These are phyloP conservation scores for Halocaridina rubra DNA, from an alignment of 2,888 invertebrate species.

Conservation along the genomic window DNA sequence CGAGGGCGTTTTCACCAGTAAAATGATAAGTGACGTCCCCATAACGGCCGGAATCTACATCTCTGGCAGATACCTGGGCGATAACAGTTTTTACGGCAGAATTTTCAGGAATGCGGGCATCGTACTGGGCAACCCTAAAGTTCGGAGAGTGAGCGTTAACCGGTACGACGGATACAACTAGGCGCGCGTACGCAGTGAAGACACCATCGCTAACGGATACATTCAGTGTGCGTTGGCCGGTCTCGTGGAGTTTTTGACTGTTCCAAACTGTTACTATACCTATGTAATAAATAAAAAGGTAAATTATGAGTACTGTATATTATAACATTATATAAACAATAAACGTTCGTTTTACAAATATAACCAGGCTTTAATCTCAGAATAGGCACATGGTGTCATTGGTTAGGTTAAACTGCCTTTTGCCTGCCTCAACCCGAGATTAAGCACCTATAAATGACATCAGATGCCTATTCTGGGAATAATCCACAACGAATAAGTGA, in stretches of 20 bases:
- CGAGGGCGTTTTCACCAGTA: slow-evolving; percentile 53
- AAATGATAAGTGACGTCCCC: slow-evolving; percentile 75
- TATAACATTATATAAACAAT: no score
- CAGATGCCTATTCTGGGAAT: no score
- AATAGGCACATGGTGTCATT: no score
- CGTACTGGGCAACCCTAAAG: slow-evolving; percentile 55
- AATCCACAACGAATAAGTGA: no score
- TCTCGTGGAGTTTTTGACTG: slow-evolving; percentile 79
- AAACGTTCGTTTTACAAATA: no score
- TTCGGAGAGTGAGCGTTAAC: slow-evolving; percentile 59
- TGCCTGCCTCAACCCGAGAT: no score
- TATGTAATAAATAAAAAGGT: no score
- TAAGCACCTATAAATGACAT: no score
- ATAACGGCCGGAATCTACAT: slow-evolving; percentile 82
- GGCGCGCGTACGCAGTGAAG: slow-evolving; percentile 84
- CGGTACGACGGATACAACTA: slow-evolving; percentile 66
- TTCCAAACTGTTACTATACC: slow-evolving; percentile 79
- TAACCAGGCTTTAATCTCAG: no score
- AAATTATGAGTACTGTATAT: no score
- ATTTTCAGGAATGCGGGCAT: slow-evolving; percentile 80
- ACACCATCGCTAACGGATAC: slow-evolving; percentile 96
- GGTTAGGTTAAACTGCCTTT: no score
- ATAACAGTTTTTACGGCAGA: slow-evolving; percentile 81
- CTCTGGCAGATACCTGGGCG: slow-evolving; percentile 82
- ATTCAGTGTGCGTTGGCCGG: slow-evolving; percentile 80